Evolutionary conservation across 2,888 invertebrate genomes (phyloP).

Genomic region (Chalcosyrphus nemorum): DNA sequence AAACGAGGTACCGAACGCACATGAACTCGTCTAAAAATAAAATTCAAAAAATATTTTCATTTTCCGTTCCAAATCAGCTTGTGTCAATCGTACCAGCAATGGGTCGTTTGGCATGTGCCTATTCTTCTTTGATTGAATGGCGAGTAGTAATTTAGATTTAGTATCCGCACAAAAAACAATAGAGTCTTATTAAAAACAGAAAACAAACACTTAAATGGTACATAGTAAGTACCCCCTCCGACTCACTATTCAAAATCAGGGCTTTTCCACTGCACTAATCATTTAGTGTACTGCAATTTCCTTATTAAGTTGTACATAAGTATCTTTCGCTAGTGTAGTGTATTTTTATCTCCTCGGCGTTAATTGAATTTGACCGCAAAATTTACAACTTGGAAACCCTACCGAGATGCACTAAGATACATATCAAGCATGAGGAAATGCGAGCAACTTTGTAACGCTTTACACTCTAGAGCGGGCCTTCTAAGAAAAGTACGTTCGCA

Average conservation of each 20-base stretch:
- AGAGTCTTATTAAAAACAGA: conserved; percentile 1
- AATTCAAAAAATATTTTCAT: background rate
- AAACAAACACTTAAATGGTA: conserved; percentile 8
- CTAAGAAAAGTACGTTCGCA: background rate
- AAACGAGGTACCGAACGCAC: background rate
- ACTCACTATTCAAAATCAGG: conserved; percentile 23
- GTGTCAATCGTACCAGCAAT: background rate
- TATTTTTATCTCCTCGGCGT: conserved; percentile 44
- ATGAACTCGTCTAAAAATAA: background rate
- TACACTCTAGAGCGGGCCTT: background rate
- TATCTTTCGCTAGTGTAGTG: conserved; percentile 8
- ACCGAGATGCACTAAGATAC: background rate
- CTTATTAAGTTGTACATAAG: conserved; percentile 59
- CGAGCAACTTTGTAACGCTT: too few relatives aligned
- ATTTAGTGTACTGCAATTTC: conserved; percentile 66
- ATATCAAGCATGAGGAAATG: background rate
- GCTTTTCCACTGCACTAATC: conserved; percentile 51
- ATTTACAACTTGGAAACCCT: background rate
- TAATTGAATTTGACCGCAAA: conserved; percentile 55
- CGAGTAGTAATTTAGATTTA: background rate
- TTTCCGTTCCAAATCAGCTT: conserved; percentile 27
- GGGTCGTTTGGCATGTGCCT: conserved; percentile 14
- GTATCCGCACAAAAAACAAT: conserved; percentile 11
- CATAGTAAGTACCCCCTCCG: conserved; percentile 7
- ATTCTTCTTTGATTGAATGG: conserved; percentile 5